Evolutionary conservation across 1,140 invertebrate genomes (phyloP).

Genomic region (Sycophila sp.): DNA sequence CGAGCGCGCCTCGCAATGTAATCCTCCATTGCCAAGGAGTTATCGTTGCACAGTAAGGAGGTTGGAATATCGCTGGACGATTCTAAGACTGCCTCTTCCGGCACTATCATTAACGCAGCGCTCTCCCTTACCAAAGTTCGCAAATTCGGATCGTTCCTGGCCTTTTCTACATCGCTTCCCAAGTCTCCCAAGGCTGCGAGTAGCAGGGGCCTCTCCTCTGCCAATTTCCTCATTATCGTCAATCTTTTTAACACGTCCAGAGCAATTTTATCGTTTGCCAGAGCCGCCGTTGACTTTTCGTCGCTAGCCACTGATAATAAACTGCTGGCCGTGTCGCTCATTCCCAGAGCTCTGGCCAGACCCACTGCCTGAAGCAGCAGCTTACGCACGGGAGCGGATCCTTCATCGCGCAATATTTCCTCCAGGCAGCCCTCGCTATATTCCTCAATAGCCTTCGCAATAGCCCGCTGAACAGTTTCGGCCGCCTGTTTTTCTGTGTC

Average conservation of each 20-base stretch:
- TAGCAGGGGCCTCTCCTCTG: slow-evolving; percentile 73
- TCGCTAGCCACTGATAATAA: slow-evolving; percentile 72
- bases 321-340: slow-evolving; percentile 71
- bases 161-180: slow-evolving; percentile 70
- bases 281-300: slow-evolving; percentile 68
- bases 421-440: slow-evolving; percentile 69
- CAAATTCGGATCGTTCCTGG: slow-evolving; percentile 74
- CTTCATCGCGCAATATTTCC: slow-evolving; percentile 64
- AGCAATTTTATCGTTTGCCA: slow-evolving; percentile 71
- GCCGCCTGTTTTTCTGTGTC: slow-evolving; percentile 71
- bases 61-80: slow-evolving; percentile 76
- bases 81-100: slow-evolving; percentile 70
- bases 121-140: slow-evolving; percentile 77
- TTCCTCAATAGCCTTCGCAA: slow-evolving; percentile 71
- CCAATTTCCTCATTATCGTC: slow-evolving; percentile 77
- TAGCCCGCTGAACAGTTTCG: slow-evolving; percentile 72
- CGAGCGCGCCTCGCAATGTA: slow-evolving; percentile 73
- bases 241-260: slow-evolving; percentile 77
- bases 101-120: slow-evolving; percentile 74
- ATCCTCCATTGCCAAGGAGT: slow-evolving; percentile 79
- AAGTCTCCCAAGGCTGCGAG: slow-evolving; percentile 71
- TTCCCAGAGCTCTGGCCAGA: slow-evolving; percentile 75
- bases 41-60: slow-evolving; percentile 72
- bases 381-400: slow-evolving; percentile 64
- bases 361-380: slow-evolving; percentile 75